These are phyloP conservation scores for Rotaria magnacalcarata DNA, from an alignment of 2,888 invertebrate species.

Conservation along the genomic window DNA sequence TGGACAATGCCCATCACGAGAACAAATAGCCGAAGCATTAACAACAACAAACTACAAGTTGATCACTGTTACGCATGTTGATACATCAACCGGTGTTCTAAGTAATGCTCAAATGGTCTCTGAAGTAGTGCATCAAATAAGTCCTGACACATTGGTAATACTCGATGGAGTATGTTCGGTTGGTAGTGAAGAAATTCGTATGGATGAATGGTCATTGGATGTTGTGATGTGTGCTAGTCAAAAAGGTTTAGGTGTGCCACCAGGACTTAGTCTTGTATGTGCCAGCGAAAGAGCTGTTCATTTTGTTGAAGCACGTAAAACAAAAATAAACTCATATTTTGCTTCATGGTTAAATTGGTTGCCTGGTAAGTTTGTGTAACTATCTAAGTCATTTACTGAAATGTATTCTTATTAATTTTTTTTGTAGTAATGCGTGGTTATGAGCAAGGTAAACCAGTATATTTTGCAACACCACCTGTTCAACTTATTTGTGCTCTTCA, in stretches of 20 bases:
- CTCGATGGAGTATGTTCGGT: slow-evolving; percentile 27
- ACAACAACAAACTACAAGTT: not conserved
- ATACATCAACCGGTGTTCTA: slow-evolving; percentile 26
- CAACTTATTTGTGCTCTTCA: not conserved
- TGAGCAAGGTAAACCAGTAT: not conserved
- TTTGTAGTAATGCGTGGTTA: not conserved
- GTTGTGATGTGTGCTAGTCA: not conserved
- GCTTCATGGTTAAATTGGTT: not conserved
- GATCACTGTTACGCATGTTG: not conserved
- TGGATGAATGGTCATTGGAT: slow-evolving; percentile 5
- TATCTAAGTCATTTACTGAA: not conserved
- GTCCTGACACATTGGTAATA: not conserved
- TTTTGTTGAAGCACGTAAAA: not conserved
- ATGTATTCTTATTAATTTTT: not conserved
- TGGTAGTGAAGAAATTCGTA: slow-evolving; percentile 19
- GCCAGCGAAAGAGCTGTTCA: not conserved
- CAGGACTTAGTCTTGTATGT: not conserved
- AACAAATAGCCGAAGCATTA: not conserved
- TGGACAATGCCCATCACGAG: not conserved
- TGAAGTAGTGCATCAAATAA: not conserved
- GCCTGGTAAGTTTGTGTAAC: not conserved
- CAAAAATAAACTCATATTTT: not conserved
- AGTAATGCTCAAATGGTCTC: not conserved
- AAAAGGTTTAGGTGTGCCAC: slow-evolving; percentile 32
- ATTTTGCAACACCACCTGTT: not conserved